Evolutionary conservation across 2,113 vertebrate genomes (phyloP), one percentile per base, ranked within the genome.

Genomic region (Larimichthys polyactis): DNA sequence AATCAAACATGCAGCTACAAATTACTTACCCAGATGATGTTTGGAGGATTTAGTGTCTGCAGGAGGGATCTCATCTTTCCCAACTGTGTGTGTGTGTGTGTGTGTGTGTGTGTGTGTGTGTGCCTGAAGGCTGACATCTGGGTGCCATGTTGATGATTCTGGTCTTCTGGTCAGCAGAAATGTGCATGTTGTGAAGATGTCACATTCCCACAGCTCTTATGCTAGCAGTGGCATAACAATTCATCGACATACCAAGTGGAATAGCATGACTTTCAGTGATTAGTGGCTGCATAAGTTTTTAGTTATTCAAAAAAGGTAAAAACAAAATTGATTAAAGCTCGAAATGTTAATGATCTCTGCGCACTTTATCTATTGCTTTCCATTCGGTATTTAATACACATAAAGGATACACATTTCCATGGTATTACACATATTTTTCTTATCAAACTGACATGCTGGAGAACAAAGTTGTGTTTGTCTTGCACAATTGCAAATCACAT

Each of bases 111-210:
- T 83, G 54, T 70, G 75, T 78, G 54, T 77, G 5, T 85, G 74
- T 62, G 89, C 72, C 81, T 84, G 74, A 71, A 90, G 90, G 86
- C 86, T 83, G 90, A 93, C 94, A 94, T 94, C 93, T 95, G 94
- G 91, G 82, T 90, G 79, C 84, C 94, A 95, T 93, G 93, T 91
- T 93, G 82, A 82, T 77, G 79, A 87, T 89, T 87, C 70, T 83
- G 86, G 90, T 81, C 83, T 83, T 91, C 84, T 90, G 81, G 90
- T 94, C 92, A 90, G 81, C 85, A 90, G 76, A 88, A 89, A 92
- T 90, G 81, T 85, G 85, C 84, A 70, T 87, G 84, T 80, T 84
- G 87, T 81, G 88, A 90, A 81, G 84, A 94, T 91, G 82, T 88
- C 83, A 82, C 84, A 87, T 91, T 94, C 92, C 89, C 91, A 83